Evolutionary conservation across 2,888 invertebrate species (phyloP), one percentile per base, ranked within the genome.

Genomic region (Steinernema scapterisci): DNA sequence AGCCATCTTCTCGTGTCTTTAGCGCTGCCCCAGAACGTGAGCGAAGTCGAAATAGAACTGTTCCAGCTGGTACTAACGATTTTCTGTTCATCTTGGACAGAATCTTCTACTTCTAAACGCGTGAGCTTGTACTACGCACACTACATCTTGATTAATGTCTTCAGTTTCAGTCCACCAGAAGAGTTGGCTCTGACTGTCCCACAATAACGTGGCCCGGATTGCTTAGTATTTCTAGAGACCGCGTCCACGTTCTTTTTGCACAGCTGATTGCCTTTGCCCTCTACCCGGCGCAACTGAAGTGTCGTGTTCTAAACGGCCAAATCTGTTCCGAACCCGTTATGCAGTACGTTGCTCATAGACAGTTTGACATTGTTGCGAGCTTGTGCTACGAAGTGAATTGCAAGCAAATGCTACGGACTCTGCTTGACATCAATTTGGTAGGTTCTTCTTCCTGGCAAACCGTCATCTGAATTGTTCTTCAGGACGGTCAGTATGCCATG

Each of bases 231-330:
- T 81, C 79, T 72, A 73, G 77, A 44, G 81, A 82, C 45, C 76
- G 75, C 74, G 80, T 79, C 3, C 71, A 79, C n/a, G 70, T 77
- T n/a, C 72, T 81, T 11, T 77, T 85, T 56, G 83, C 82, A 5
- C 82, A 85, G 25, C 23, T 84, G 51, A 80, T 85, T n/a, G 83
- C 85, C 45, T 86, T 83, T 63, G 76, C 82, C 1, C 77, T 85
- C 2, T 86, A 80, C 71, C 83, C 84, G 9, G 84, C 81, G 73
- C 76, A 6, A 27, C 74, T 23, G 44, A 74, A 43, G 51, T 77
- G 48, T 52, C 71, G 63, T 25, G 56, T 43, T 13, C 52, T 63
- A 21, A 51, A 74, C 19, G 27, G 72, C 3, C 25, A 51, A 13
- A 44, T 13, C n/a, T 72, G 51, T 7, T 16, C 23, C n/a, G 48